Base-by-base conservation (phyloP, 1,140 invertebrate genomes). In the Triops cancriformis region DNA sequence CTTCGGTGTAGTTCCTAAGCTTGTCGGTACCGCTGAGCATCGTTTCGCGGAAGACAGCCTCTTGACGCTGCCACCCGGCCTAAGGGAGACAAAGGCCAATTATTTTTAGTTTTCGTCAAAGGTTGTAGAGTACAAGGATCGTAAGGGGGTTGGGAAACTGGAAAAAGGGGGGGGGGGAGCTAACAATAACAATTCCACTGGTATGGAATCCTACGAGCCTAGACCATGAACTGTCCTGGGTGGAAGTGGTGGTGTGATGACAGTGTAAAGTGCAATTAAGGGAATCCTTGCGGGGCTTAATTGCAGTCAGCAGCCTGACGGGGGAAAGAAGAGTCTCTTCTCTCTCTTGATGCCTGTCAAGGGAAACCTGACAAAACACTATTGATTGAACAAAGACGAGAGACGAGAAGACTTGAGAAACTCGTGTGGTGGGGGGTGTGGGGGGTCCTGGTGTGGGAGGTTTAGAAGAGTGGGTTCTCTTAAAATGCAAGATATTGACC, bases 401-500 rank as follows among this genome's bases (percentile, higher is more conserved):
- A 37, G 31, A n/a, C n/a, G n/a, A 37, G 31, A 37, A 37, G 31
- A 37, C 31, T 37, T 37, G 51, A 64, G 51, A 64, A 23, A 64
- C 51, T 64, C 45, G 10, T 18, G 51, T 64, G 23, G 51, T 1
- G 18, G 4, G 43, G 11, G 11, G 11, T 12, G 43, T 12, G 43
- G 18, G 43, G 43, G 18, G 11, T 7, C 43, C 43, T 2, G 51
- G 18, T 64, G 14, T 64, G 51, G 10, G 18, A 6, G 51, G 18
- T 64, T 64, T 64, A 64, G 51, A 37, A 37, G 31, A 37, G 31
- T 5, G 51, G 23, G 51, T 64, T 64, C 51, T 64, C 51, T 64
- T 64, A 64, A 64, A 64, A 64, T 64, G 51, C 51, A 64, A 64
- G 51, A 64, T 64, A 64, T 64, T 64, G 51, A 64, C 51, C 51